These are phyloP conservation scores for Sprattus sprattus DNA, from an alignment of 2,113 vertebrate species.

Conservation along the genomic window DNA sequence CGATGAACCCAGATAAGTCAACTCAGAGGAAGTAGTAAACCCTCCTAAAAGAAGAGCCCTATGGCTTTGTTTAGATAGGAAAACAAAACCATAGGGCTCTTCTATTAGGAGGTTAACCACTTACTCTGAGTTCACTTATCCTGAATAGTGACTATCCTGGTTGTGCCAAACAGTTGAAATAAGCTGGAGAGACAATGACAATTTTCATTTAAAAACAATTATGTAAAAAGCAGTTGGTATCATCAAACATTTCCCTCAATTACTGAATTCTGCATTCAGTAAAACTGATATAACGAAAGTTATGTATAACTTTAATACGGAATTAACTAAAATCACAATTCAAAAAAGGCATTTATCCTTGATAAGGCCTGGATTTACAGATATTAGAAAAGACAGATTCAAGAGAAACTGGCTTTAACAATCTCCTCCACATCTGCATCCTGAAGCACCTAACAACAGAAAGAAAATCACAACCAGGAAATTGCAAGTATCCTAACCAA, in stretches of 20 bases:
- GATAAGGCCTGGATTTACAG: neutral
- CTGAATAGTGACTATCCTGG: neutral
- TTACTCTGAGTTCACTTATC: too few relatives aligned
- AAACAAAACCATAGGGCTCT: too few relatives aligned
- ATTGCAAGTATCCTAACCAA: neutral
- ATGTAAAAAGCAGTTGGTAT: neutral
- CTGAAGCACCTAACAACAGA: neutral
- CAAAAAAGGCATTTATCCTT: too few relatives aligned
- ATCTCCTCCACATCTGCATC: neutral
- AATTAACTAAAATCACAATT: neutral
- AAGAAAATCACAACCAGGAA: neutral
- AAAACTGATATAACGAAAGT: too few relatives aligned
- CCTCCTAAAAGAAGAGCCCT: too few relatives aligned
- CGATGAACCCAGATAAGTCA: too few relatives aligned
- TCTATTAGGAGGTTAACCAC: too few relatives aligned
- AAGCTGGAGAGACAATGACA: neutral
- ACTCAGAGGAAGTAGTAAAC: too few relatives aligned
- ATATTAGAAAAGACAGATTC: neutral
- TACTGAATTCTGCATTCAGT: too few relatives aligned
- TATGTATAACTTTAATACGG: too few relatives aligned
- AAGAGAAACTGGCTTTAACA: too few relatives aligned
- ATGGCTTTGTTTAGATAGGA: too few relatives aligned
- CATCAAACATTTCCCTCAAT: neutral
- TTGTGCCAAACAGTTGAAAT: neutral
- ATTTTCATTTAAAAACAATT: neutral